Base-by-base conservation (phyloP, 2,113 vertebrate species). In the Nansenia antarctica region DNA sequence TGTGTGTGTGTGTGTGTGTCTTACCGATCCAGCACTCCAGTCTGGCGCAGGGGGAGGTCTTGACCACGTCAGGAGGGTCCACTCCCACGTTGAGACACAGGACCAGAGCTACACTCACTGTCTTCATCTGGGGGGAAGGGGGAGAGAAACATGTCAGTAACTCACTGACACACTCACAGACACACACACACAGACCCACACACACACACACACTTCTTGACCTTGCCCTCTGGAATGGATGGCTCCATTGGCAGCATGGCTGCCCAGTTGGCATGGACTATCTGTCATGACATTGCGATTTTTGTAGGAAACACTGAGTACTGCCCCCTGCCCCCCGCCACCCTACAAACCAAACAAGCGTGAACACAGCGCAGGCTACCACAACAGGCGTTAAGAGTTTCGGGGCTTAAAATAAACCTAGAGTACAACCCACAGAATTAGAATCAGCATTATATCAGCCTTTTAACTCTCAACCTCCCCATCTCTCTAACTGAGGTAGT, bases 1-100 rank as follows among this genome's bases (percentile, higher is more conserved):
- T 0, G 52, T 34, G 5, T 42, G 61, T 35, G n/a, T n/a, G 54
- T 37, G 65, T 67, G 32, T 47, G 54, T n/a, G 2, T 47, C 94
- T 94, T 70, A 99, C 98, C 98, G 1, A 99, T 98, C 98, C 98
- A 99, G 69, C 98, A 99, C 47, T 99, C 98, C 79, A 99, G 79
- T 0, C 98, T 90, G 14, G 97, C 97, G 7, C 98, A 99, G 18
- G 98, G 97, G 1, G 97, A 98, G 0, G 98, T 99, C 91, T 99
- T 99, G 82, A 99, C 97, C 84, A 99, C 97, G 1, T 99, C 98
- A 0, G 97, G 98, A 60, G 98, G 98, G 79, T 99, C 98, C 83
- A 99, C 98, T 0, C 98, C 98, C 0, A 99, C 98, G 1, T 99
- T 99, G 62, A 99, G 93, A 87, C 98, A 99, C 83, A 99, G 64